phyloP scores from a whole-genome alignment of 2,888 invertebrate species.

The Hypselothyrea guttata region DNA sequence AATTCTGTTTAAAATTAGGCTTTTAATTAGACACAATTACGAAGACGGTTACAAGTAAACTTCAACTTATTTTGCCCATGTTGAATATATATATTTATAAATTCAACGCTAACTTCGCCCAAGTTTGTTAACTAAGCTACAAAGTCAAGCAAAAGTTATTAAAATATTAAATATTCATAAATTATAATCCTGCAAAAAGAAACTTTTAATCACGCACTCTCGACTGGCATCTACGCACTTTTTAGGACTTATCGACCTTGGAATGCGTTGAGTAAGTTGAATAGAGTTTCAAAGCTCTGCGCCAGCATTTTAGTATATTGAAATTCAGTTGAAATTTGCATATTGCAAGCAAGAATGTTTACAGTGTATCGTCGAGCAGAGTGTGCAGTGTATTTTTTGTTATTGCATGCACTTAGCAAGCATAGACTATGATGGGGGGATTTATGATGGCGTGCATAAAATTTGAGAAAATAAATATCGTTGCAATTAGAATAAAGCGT shows the following conservation, averaged over 20 bases:
- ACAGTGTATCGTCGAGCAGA: constrained; percentile 1
- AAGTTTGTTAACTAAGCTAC: too few relatives aligned
- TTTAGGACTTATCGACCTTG: constrained; percentile 1
- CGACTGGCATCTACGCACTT: not conserved
- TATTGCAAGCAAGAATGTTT: constrained; percentile 30
- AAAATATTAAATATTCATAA: too few relatives aligned
- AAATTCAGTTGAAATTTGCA: constrained; percentile 10
- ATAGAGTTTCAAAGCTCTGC: not conserved
- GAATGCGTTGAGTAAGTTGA: not conserved
- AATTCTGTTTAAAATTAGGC: too few relatives aligned
- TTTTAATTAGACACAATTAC: too few relatives aligned
- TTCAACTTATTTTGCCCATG: too few relatives aligned
- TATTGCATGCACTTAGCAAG: not conserved
- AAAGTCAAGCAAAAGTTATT: too few relatives aligned
- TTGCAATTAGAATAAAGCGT: constrained; percentile 3
- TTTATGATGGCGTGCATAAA: constrained; percentile 51
- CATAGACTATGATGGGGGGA: not conserved
- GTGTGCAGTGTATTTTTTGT: not conserved
- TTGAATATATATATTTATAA: too few relatives aligned
- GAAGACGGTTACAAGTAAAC: too few relatives aligned
- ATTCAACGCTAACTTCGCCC: too few relatives aligned
- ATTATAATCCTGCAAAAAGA: too few relatives aligned
- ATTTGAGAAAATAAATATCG: constrained; percentile 5
- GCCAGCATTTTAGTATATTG: constrained; percentile 10
- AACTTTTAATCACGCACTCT: too few relatives aligned